phyloP scores from a whole-genome alignment of 2,888 invertebrate genomes.

The Erebia aethiops region DNA sequence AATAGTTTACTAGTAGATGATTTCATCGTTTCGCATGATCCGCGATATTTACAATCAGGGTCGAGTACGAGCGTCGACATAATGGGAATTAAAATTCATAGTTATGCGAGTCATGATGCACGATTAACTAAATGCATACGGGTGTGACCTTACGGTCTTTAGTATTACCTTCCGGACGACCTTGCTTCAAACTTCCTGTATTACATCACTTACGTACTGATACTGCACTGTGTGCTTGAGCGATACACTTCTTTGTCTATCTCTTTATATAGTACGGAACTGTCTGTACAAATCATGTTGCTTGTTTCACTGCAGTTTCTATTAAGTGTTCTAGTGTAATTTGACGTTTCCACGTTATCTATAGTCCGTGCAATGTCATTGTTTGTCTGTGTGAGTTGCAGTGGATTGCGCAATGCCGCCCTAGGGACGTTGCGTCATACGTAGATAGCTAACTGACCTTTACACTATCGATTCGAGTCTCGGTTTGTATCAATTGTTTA shows the following conservation, averaged over 20 bases:
- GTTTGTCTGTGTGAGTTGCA: slow-evolving; percentile 53
- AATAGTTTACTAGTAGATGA: slow-evolving; percentile 33
- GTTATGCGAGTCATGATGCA: slow-evolving; percentile 51
- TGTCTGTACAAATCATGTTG: slow-evolving; percentile 26
- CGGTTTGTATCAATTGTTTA: slow-evolving; percentile 32
- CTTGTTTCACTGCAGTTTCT: slow-evolving; percentile 18
- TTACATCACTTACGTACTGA: slow-evolving; percentile 71
- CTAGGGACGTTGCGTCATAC: slow-evolving; percentile 71
- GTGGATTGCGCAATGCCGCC: slow-evolving; percentile 68
- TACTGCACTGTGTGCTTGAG: slow-evolving; percentile 62
- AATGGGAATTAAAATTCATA: slow-evolving; percentile 46
- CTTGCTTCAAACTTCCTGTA: slow-evolving; percentile 73
- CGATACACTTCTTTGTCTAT: slow-evolving; percentile 59
- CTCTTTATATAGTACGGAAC: slow-evolving; percentile 39
- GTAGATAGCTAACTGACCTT: slow-evolving; percentile 71
- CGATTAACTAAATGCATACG: slow-evolving; percentile 64
- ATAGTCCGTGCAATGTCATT: slow-evolving; percentile 33
- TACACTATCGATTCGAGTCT: slow-evolving; percentile 67
- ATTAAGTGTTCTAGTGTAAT: slow-evolving; percentile 24
- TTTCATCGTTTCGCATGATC: slow-evolving; percentile 37
- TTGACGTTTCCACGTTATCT: slow-evolving; percentile 33
- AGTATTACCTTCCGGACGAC: slow-evolving; percentile 71
- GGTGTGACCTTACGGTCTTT: slow-evolving; percentile 60
- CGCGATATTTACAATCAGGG: slow-evolving; percentile 34
- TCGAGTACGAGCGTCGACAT: slow-evolving; percentile 39